A percentile compares a stretch with the other conserved stretches of the same genome.
phyloP scores from a whole-genome alignment of 2,113 vertebrate genomes.

The Corvus hawaiiensis region DNA sequence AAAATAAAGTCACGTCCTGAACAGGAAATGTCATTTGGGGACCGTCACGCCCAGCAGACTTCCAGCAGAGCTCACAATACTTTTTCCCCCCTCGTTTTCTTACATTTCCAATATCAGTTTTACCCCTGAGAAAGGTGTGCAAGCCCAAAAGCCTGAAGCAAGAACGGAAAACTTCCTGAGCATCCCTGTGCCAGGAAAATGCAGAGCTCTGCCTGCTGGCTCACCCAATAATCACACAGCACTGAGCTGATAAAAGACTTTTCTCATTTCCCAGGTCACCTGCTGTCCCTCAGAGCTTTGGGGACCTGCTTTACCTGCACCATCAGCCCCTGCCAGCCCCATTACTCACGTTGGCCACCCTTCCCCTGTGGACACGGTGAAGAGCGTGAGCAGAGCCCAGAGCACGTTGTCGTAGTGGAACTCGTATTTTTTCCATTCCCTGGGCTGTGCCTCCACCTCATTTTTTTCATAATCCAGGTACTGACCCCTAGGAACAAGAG shows the following conservation, averaged over 20 bases:
- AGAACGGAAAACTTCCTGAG: not conserved
- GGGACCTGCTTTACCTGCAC: not conserved
- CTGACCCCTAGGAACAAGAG: conserved; percentile 78
- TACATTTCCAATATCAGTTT: not conserved
- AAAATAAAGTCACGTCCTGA: conserved; percentile 30
- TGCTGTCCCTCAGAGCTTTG: not conserved
- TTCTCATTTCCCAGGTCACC: not conserved
- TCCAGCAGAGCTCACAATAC: not conserved
- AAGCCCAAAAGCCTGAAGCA: not conserved
- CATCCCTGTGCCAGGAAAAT: not conserved
- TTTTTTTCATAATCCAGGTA: conserved; percentile 89
- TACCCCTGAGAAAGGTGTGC: not conserved
- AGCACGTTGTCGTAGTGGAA: conserved; percentile 98
- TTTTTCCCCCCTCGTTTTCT: not conserved
- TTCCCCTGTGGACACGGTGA: conserved; percentile 95
- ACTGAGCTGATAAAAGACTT: not conserved
- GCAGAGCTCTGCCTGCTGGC: not conserved
- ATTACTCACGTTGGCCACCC: conserved; percentile 93
- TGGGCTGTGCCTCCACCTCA: conserved; percentile 84
- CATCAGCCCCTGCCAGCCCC: not conserved
- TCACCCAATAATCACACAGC: not conserved
- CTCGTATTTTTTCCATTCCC: conserved; percentile 93
- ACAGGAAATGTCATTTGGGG: not conserved
- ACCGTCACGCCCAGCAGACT: not conserved
- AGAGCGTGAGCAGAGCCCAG: conserved; percentile 94